Percentiles rank a stretch among this genome's conserved stretches.
These are phyloP conservation scores for Squalus acanthias DNA, from an alignment of 2,797 vertebrate genomes.

Conservation along the genomic window DNA sequence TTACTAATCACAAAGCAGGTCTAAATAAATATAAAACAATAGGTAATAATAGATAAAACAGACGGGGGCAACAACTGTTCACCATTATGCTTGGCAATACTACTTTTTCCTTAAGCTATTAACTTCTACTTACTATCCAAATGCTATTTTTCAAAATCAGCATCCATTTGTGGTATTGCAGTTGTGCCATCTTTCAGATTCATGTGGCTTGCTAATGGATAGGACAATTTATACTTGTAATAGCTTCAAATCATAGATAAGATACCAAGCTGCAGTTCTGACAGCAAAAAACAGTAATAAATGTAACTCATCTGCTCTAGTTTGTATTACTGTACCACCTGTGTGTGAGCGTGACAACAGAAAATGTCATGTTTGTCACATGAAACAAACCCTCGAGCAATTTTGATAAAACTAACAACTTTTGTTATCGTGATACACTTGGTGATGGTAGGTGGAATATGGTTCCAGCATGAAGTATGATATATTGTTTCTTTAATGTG, in stretches of 20 bases:
- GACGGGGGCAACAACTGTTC: background rate
- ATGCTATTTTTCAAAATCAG: background rate
- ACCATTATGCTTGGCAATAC: background rate
- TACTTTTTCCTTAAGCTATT: background rate
- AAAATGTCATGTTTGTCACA: constrained; percentile 2
- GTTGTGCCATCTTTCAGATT: background rate
- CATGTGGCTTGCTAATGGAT: background rate
- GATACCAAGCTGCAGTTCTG: constrained; percentile 1
- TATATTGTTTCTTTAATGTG: background rate
- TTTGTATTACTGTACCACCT: background rate
- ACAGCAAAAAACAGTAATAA: background rate
- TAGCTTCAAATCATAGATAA: constrained; percentile 24
- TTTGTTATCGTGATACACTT: background rate
- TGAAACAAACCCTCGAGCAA: background rate
- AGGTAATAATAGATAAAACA: background rate
- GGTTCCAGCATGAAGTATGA: background rate
- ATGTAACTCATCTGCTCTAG: background rate
- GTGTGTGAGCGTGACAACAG: background rate
- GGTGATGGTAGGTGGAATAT: background rate
- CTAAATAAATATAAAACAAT: background rate
- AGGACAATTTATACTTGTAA: background rate
- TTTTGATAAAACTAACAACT: background rate
- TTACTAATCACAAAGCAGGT: background rate
- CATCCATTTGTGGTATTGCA: background rate
- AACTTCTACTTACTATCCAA: background rate